Evolutionary conservation across 2,888 invertebrate species (phyloP).

Genomic region (Agriotes lineatus): DNA sequence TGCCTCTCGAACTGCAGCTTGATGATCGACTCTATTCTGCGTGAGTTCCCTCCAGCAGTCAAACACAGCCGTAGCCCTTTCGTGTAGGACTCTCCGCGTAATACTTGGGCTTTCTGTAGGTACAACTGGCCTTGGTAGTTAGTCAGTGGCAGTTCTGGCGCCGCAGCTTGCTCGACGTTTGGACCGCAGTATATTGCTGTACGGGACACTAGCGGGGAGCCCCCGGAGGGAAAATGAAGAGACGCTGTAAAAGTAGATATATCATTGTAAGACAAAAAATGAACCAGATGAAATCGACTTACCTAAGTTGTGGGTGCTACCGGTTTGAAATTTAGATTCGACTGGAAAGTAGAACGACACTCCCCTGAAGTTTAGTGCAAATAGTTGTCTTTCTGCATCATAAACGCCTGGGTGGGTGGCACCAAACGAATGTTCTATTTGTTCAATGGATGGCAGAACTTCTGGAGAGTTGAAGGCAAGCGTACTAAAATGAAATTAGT

Average conservation of each 20-base stretch:
- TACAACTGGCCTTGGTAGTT: constrained; percentile 94
- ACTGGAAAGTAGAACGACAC: constrained; percentile 98
- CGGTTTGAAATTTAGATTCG: constrained; percentile 86
- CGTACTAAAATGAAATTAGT: too few relatives aligned
- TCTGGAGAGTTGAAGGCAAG: constrained; percentile 92
- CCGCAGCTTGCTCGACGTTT: constrained; percentile 73
- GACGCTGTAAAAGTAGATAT: constrained; percentile 80
- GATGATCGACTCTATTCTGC: constrained; percentile 74
- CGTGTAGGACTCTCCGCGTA: constrained; percentile 79
- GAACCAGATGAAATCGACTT: constrained; percentile 57
- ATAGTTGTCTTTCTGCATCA: constrained; percentile 94
- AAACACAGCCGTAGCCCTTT: constrained; percentile 84
- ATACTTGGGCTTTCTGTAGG: constrained; percentile 84
- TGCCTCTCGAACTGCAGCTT: constrained; percentile 75
- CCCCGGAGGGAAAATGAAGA: constrained; percentile 93
- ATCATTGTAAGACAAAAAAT: background rate
- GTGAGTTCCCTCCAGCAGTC: constrained; percentile 71
- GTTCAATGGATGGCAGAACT: constrained; percentile 95
- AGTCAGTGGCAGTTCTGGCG: constrained; percentile 85
- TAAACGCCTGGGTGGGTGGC: constrained; percentile 99
- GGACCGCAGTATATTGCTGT: constrained; percentile 88
- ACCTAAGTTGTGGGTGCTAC: constrained; percentile 63
- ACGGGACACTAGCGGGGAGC: constrained; percentile 92
- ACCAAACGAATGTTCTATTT: constrained; percentile 98
- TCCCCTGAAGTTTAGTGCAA: constrained; percentile 96